These are phyloP conservation scores for Argentina silus DNA, from an alignment of 2,797 vertebrate genomes.

Conservation along the genomic window DNA sequence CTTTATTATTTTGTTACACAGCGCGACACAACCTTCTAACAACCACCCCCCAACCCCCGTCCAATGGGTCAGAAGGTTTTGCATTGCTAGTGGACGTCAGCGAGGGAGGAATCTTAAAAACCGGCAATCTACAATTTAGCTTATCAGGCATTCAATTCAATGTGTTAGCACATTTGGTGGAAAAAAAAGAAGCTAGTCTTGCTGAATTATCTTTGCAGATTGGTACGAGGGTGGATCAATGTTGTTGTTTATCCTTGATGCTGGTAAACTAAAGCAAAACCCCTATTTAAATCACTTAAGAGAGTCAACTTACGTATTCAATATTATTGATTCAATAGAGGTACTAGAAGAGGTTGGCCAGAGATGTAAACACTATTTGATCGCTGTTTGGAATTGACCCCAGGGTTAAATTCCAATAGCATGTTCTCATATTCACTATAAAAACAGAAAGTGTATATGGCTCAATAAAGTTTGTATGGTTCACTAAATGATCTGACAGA, in stretches of 20 bases:
- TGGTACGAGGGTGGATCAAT: background rate
- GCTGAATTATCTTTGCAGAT: constrained; percentile 11
- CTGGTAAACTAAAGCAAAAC: background rate
- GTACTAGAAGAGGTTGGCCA: constrained; percentile 5
- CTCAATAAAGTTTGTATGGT: background rate
- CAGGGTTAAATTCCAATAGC: background rate
- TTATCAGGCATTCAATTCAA: constrained; percentile 9
- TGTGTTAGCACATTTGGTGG: constrained; percentile 14
- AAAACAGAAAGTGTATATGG: background rate
- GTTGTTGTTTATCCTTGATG: constrained; percentile 3
- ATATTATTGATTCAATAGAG: background rate
- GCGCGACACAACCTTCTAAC: too few relatives aligned
- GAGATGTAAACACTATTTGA: constrained; percentile 10
- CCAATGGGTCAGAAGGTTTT: constrained; percentile 63
- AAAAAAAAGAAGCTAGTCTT: constrained; percentile 2
- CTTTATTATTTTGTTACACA: too few relatives aligned
- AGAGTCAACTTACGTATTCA: background rate
- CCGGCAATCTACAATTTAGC: background rate
- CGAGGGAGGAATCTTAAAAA: background rate
- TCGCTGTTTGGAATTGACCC: background rate
- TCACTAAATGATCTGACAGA: background rate
- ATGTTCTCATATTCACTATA: background rate
- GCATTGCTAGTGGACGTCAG: constrained; percentile 4
- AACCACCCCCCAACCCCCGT: too few relatives aligned
- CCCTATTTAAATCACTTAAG: background rate